phyloP scores from a whole-genome alignment of 2,113 vertebrate species.

The Anthoscopus minutus region DNA sequence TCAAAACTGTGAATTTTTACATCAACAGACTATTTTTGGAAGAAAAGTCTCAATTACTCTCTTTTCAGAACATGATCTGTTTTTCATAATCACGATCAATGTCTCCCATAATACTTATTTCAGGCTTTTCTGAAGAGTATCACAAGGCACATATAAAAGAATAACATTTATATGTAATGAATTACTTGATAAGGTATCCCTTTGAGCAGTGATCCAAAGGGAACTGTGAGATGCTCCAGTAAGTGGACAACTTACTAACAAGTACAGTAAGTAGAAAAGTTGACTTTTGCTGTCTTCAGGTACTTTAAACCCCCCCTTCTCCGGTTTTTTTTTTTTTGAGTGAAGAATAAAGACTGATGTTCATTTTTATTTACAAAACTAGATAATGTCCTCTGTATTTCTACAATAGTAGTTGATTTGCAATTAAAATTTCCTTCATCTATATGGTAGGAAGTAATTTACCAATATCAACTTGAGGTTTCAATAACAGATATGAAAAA shows the following conservation, averaged over 20 bases:
- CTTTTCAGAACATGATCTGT: background rate
- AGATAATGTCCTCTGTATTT: background rate
- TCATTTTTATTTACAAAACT: background rate
- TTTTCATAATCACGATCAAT: background rate
- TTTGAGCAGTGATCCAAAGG: background rate
- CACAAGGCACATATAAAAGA: background rate
- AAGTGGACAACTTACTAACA: background rate
- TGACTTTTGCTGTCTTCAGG: background rate
- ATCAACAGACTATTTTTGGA: background rate
- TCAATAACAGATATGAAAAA: slow-evolving; percentile 20
- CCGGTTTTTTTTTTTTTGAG: background rate
- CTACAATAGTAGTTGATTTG: background rate
- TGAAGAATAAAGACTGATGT: background rate
- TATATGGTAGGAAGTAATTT: background rate
- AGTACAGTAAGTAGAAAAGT: background rate
- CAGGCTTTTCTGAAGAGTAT: background rate
- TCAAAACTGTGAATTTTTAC: background rate
- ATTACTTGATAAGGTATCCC: background rate
- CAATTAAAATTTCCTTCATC: background rate
- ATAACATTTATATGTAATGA: background rate
- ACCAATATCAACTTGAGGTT: background rate
- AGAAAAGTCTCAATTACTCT: background rate
- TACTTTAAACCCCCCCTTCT: background rate
- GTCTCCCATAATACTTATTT: background rate
- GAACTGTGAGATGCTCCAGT: background rate